Conservation (phyloP, 2,888 invertebrate species). For the Apodemia mormo region DNA sequence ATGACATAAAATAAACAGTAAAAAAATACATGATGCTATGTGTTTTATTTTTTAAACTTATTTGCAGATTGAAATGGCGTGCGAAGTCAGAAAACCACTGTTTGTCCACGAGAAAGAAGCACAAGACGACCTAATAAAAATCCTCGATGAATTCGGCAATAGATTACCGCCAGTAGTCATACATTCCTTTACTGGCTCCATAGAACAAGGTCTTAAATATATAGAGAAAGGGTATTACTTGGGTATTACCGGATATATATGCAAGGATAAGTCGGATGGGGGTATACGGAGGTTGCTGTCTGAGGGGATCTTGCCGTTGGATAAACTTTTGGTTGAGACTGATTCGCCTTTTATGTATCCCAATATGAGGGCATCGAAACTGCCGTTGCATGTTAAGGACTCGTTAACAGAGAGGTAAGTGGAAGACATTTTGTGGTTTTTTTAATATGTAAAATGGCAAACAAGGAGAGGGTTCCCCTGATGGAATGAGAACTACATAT, state of each 20-base stretch:
- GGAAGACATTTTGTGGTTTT: no score
- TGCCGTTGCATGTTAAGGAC: slow-evolving; percentile 93
- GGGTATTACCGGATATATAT: slow-evolving; percentile 89
- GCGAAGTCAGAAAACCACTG: slow-evolving; percentile 92
- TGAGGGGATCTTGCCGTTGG: slow-evolving; percentile 90
- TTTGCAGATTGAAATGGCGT: slow-evolving; percentile 90
- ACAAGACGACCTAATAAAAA: slow-evolving; percentile 90
- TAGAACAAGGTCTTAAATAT: slow-evolving; percentile 90
- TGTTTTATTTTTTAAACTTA: slow-evolving; percentile 1
- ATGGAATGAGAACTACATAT: no score
- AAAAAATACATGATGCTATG: no score
- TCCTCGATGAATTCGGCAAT: slow-evolving; percentile 73
- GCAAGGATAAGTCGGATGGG: slow-evolving; percentile 95
- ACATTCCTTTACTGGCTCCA: slow-evolving; percentile 95
- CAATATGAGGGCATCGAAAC: slow-evolving; percentile 94
- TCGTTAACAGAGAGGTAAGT: slow-evolving; percentile 90
- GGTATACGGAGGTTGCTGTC: slow-evolving; percentile 92
- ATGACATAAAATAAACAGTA: no score
- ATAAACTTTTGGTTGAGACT: slow-evolving; percentile 93
- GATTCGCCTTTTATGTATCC: slow-evolving; percentile 99
- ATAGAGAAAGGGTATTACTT: slow-evolving; percentile 92
- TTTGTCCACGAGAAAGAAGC: slow-evolving; percentile 96
- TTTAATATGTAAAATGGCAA: no score
- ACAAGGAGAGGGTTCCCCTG: no score
- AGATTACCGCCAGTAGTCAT: slow-evolving; percentile 91